Percentiles rank a stretch among this genome's conserved stretches.
These are phyloP conservation scores for Leucoma salicis DNA, from an alignment of 2,888 invertebrate genomes.

Conservation along the genomic window DNA sequence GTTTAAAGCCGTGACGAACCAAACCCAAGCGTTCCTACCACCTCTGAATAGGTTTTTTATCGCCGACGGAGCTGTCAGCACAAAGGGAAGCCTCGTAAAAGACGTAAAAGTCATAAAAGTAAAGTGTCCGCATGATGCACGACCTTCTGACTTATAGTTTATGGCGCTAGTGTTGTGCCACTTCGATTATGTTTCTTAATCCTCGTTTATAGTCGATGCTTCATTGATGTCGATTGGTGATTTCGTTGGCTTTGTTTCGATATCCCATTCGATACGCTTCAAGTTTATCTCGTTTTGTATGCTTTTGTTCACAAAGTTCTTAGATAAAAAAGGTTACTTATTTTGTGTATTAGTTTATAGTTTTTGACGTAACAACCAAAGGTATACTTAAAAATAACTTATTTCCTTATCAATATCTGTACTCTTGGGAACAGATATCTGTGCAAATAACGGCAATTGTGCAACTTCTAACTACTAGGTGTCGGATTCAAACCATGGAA, in stretches of 20 bases:
- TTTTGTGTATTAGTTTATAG: background rate
- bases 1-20: slow-evolving; percentile 46
- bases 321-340: background rate
- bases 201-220: slow-evolving; percentile 50
- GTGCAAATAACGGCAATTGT: too few relatives aligned
- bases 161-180: slow-evolving; percentile 41
- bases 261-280: slow-evolving; percentile 7
- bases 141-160: slow-evolving; percentile 52
- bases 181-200: slow-evolving; percentile 55
- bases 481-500: too few relatives aligned
- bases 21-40: slow-evolving; percentile 46
- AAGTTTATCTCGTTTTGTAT: background rate
- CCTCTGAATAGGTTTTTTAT: slow-evolving; percentile 60
- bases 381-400: too few relatives aligned
- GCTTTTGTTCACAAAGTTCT: background rate
- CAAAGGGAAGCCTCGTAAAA: slow-evolving; percentile 65
- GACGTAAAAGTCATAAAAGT: slow-evolving; percentile 48
- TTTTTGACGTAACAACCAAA: background rate
- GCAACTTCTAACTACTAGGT: too few relatives aligned
- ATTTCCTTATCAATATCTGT: too few relatives aligned
- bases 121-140: slow-evolving; percentile 54
- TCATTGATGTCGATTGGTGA: slow-evolving; percentile 37
- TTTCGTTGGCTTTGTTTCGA: slow-evolving; percentile 24
- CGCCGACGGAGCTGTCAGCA: slow-evolving; percentile 45
- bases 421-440: too few relatives aligned